Evolutionary conservation across 2,797 vertebrate genomes (phyloP).

Genomic region (Amniataba percoides): DNA sequence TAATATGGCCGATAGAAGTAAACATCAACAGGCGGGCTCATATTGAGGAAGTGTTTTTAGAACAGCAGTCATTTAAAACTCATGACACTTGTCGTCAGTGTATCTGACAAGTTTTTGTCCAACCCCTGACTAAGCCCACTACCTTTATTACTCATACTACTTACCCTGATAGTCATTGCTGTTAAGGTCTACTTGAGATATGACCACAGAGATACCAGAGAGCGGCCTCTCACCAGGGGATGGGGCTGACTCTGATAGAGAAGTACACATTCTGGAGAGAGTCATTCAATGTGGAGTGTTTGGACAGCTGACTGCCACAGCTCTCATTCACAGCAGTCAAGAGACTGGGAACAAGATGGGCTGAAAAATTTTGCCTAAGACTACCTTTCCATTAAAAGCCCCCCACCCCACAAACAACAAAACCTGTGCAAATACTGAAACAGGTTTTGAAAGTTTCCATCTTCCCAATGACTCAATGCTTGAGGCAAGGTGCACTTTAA

Average conservation of each 20-base stretch:
- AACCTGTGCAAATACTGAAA: neutral
- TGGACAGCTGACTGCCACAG: conserved; percentile 80
- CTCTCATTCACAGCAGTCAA: conserved; percentile 71
- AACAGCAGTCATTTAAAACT: no score
- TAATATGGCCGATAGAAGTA: neutral
- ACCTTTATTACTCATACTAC: neutral
- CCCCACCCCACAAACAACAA: neutral
- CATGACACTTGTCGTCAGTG: no score
- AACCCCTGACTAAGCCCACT: neutral
- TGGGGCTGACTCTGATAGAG: conserved; percentile 61
- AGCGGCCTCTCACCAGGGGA: conserved; percentile 46
- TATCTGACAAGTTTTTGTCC: no score
- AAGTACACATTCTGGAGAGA: conserved; percentile 70
- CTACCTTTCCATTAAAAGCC: conserved; percentile 8
- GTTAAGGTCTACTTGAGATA: conserved; percentile 17
- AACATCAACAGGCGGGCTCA: neutral
- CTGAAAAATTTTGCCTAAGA: conserved; percentile 15
- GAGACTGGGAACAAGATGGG: conserved; percentile 56
- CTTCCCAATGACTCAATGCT: conserved; percentile 38
- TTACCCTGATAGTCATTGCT: neutral
- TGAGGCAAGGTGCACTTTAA: conserved; percentile 4
- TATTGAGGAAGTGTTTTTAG: neutral
- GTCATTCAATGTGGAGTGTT: conserved; percentile 76
- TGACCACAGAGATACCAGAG: conserved; percentile 37
- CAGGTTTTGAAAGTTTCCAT: conserved; percentile 6